Evolutionary conservation across 2,888 invertebrate species (phyloP).

Genomic region (Drosophila prostipennis): DNA sequence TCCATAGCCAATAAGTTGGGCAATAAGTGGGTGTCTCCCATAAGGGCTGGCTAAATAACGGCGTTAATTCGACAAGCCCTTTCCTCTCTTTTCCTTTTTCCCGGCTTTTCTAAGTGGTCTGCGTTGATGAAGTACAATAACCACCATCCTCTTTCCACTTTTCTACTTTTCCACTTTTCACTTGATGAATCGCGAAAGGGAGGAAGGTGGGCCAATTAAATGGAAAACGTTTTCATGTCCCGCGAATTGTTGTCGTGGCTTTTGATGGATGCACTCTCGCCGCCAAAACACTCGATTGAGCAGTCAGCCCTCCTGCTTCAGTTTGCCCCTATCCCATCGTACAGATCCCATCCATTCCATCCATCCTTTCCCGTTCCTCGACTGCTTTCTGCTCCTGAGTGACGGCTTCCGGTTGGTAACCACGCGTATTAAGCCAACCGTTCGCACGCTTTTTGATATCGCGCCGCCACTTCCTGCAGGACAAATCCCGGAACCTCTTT

Average conservation of each 20-base stretch:
- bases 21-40: slow-evolving; percentile 45
- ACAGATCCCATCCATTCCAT: background rate
- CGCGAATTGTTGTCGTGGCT: slow-evolving; percentile 56
- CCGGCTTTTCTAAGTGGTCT: slow-evolving; percentile 49
- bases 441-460: slow-evolving; percentile 42
- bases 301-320: slow-evolving; percentile 15
- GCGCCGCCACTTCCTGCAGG: slow-evolving; percentile 34
- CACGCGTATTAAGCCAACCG: slow-evolving; percentile 10
- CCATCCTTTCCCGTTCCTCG: background rate
- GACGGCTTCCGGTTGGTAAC: slow-evolving; percentile 30
- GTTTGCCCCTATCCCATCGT: too few relatives aligned
- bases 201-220: slow-evolving; percentile 59
- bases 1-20: slow-evolving; percentile 49
- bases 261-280: slow-evolving; percentile 63
- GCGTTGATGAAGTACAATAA: slow-evolving; percentile 53
- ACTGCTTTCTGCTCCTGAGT: slow-evolving; percentile 4
- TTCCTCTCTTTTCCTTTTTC: slow-evolving; percentile 15
- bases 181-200: slow-evolving; percentile 44
- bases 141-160: slow-evolving; percentile 33
- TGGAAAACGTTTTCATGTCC: slow-evolving; percentile 63
- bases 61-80: slow-evolving; percentile 70
- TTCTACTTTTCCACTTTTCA: slow-evolving; percentile 47
- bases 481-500: slow-evolving; percentile 18
- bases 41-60: slow-evolving; percentile 47
- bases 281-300: slow-evolving; percentile 44